Conservation (phyloP, 2,797 vertebrate genomes). For the Mormyrus proboscirostris region DNA sequence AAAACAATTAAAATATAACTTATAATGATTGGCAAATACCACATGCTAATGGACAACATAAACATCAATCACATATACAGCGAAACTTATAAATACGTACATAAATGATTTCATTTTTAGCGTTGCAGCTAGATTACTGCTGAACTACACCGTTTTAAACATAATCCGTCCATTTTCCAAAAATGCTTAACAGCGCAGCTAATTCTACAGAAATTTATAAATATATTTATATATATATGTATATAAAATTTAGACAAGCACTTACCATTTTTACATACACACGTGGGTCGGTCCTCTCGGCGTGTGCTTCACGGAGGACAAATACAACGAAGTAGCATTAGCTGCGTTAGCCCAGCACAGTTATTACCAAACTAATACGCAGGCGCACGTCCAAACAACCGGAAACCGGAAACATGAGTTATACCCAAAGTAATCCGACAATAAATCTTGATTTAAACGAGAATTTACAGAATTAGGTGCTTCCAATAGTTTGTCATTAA, state of each 20-base stretch:
- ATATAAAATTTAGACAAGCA: background rate
- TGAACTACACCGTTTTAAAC: background rate
- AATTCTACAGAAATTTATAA: background rate
- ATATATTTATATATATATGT: background rate
- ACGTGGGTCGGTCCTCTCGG: slow-evolving; percentile 59
- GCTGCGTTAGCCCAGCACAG: background rate
- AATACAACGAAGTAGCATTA: background rate
- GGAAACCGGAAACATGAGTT: background rate
- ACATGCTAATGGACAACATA: background rate
- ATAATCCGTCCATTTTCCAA: background rate
- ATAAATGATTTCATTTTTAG: background rate
- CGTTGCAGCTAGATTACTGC: background rate
- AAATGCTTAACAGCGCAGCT: background rate
- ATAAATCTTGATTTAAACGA: background rate
- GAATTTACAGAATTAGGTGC: background rate
- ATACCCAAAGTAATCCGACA: background rate
- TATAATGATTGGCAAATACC: background rate
- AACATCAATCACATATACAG: background rate
- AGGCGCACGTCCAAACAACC: background rate
- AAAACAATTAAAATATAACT: background rate
- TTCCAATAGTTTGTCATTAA: background rate
- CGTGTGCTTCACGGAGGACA: slow-evolving; percentile 73
- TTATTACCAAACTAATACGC: background rate
- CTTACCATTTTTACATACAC: slow-evolving; percentile 3
- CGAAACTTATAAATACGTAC: background rate